These are phyloP conservation scores for Apotomis turbidana DNA, from an alignment of 2,888 invertebrate species.

Conservation along the genomic window DNA sequence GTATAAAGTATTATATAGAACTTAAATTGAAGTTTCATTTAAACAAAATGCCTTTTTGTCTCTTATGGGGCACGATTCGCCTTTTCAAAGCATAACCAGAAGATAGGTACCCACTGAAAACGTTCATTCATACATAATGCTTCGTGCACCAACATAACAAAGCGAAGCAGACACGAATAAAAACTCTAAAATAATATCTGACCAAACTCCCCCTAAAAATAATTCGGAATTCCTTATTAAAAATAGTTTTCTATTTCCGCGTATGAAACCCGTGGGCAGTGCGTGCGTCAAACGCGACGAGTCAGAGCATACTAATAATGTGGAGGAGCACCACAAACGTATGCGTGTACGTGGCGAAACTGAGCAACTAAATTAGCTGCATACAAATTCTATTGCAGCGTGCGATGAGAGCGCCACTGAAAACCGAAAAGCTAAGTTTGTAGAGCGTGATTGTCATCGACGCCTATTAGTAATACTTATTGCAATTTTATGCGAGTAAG, in stretches of 20 bases:
- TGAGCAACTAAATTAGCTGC: neutral
- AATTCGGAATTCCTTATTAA: conserved; percentile 31
- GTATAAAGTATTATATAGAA: too few relatives aligned
- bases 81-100: too few relatives aligned
- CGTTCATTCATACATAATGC: too few relatives aligned
- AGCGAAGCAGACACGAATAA: too few relatives aligned
- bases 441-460: neutral
- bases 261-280: conserved; percentile 31
- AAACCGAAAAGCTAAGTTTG: neutral
- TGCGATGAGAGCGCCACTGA: conserved; percentile 11
- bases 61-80: too few relatives aligned
- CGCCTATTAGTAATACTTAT: neutral
- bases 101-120: too few relatives aligned
- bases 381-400: neutral
- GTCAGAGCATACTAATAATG: conserved; percentile 37
- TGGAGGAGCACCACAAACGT: conserved; percentile 7
- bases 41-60: too few relatives aligned
- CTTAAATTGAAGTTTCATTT: too few relatives aligned
- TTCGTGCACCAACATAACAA: too few relatives aligned
- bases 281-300: conserved; percentile 34
- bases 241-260: conserved; percentile 35
- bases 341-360: neutral
- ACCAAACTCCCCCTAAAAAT: conserved; percentile 23
- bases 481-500: neutral
- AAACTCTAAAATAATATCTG: conserved; percentile 7